Base-by-base conservation (phyloP, 2,113 vertebrate genomes). In the Cavia porcellus region DNA sequence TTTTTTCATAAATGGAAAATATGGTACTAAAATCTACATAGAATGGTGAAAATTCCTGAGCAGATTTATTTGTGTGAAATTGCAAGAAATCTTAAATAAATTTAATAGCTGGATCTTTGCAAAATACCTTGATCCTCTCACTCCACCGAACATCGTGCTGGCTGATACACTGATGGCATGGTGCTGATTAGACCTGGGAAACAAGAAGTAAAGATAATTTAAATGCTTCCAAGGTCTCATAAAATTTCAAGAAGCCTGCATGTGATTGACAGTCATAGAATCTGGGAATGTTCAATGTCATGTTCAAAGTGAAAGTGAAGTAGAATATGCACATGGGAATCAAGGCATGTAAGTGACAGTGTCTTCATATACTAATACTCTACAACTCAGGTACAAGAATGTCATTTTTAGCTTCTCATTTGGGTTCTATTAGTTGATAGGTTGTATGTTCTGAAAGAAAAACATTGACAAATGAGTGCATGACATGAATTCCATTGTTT, bases 11-110 rank as follows among this genome's bases (percentile, higher is more conserved):
- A 79, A 22, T 90, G 42, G 28, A 79, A 93, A 86, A 47, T 14
- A 32, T 83, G 19, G 74, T 42, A 24, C 45, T 90, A 93, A 84
- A 83, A 77, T 93, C 38, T 87, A n/a, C 61, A 30, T 94, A 55
- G n/a, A 84, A 88, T 50, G 57, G 1, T 17, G 47, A 15, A 8
- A 52, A n/a, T 57, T 24, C n/a, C n/a, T 7, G 2, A 70, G 42
- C 47, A 45, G 17, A 2, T 62, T 75, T 93, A 17, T 89, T 74
- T 55, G 45, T 28, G 30, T 79, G 45, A 79, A 79, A 79, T 50
- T 30, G 25, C 28, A 79, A 79, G 14, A 52, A n/a, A 79, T 19
- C 45, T 55, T 80, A 35, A 52, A 55, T 80, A 11, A 52, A 30
- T 35, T 55, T 80, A n/a, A 55, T 62, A 72, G 79, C 28, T 47